These are phyloP conservation scores for Champsocephalus esox DNA, from an alignment of 2,797 vertebrate genomes.

Conservation along the genomic window DNA sequence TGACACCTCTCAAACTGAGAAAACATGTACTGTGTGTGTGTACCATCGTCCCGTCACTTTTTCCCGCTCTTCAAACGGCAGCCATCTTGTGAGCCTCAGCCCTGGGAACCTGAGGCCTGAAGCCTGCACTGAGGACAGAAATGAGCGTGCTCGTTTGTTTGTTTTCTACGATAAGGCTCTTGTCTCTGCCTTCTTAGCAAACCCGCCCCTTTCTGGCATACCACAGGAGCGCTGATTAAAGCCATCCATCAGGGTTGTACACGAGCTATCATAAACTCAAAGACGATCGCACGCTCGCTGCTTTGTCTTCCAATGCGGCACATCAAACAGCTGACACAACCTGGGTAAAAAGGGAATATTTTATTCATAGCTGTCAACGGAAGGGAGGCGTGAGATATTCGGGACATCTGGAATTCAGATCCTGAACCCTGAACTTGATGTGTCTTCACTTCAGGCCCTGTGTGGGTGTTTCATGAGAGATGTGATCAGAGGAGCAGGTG, in stretches of 20 bases:
- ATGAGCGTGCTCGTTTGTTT: constrained; percentile 36
- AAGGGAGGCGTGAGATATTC: constrained; percentile 33
- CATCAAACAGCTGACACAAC: constrained; percentile 73
- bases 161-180: constrained; percentile 32
- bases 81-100: constrained; percentile 42
- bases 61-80: constrained; percentile 22
- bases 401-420: constrained; percentile 39
- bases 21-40: background rate
- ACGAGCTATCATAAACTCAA: constrained; percentile 65
- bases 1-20: constrained; percentile 41
- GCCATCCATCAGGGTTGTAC: constrained; percentile 56
- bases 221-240: constrained; percentile 66
- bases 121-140: constrained; percentile 6
- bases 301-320: constrained; percentile 65
- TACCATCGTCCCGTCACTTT: constrained; percentile 35
- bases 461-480: constrained; percentile 44
- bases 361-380: constrained; percentile 63
- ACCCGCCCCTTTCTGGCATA: constrained; percentile 24
- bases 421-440: constrained; percentile 35
- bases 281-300: constrained; percentile 34
- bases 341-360: constrained; percentile 65
- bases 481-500: constrained; percentile 45
- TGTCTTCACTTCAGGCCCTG: background rate
- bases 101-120: constrained; percentile 5
- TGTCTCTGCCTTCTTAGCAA: constrained; percentile 6